phyloP scores from a whole-genome alignment of 23 tunicate species.

The Clavelina lepadiformis region DNA sequence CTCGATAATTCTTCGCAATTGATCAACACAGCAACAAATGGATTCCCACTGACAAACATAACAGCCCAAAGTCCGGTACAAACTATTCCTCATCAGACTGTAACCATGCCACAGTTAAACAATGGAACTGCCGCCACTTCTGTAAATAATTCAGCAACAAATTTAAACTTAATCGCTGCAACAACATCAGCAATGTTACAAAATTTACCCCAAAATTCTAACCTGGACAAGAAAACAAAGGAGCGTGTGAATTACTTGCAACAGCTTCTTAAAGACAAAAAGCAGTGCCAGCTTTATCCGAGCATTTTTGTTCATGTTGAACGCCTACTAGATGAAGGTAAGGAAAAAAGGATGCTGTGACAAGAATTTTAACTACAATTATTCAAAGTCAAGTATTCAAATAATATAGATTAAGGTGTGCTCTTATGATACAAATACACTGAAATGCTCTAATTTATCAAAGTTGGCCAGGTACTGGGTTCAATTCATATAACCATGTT shows the following conservation, averaged over 20 bases:
- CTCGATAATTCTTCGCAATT: slow-evolving; percentile 42
- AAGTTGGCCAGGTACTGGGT: too few relatives aligned
- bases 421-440: too few relatives aligned
- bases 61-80: slow-evolving; percentile 16
- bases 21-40: slow-evolving; percentile 12
- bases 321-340: slow-evolving; percentile 96
- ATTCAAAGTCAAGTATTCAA: too few relatives aligned
- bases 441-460: too few relatives aligned
- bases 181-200: slow-evolving; percentile 81
- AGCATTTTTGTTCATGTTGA: slow-evolving; percentile 88
- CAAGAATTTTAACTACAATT: too few relatives aligned
- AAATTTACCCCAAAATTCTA: slow-evolving; percentile 65
- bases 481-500: background rate
- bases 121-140: slow-evolving; percentile 42
- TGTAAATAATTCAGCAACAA: slow-evolving; percentile 15
- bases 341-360: too few relatives aligned
- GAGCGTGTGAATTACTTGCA: slow-evolving; percentile 92
- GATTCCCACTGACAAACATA: slow-evolving; percentile 16
- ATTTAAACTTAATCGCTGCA: slow-evolving; percentile 37
- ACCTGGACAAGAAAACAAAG: slow-evolving; percentile 71
- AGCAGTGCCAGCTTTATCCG: slow-evolving; percentile 78
- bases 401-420: too few relatives aligned
- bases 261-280: slow-evolving; percentile 95
- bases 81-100: slow-evolving; percentile 19
- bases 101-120: slow-evolving; percentile 8